phyloP scores from a whole-genome alignment of 2,113 vertebrate genomes.

The Actenoides hombroni region DNA sequence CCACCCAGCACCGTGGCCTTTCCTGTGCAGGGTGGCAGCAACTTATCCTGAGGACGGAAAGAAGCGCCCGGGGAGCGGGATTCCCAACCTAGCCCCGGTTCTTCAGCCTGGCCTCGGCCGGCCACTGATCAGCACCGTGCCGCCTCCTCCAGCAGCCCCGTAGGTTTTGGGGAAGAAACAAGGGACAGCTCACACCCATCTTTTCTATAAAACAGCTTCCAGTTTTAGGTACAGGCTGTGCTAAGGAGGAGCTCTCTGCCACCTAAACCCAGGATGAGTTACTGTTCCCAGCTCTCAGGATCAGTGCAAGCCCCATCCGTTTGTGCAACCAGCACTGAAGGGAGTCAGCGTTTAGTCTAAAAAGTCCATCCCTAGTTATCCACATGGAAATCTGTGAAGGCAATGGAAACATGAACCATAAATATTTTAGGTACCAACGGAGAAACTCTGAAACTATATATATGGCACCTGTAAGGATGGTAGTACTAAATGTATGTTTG shows the following conservation, averaged over 20 bases:
- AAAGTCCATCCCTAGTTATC: neutral
- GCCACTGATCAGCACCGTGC: neutral
- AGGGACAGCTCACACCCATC: neutral
- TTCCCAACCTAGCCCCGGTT: neutral
- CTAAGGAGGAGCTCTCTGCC: neutral
- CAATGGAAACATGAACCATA: neutral
- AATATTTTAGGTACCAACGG: neutral
- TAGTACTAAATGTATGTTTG: neutral
- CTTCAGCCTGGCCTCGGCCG: neutral
- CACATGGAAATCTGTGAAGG: neutral
- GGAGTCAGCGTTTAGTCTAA: no score
- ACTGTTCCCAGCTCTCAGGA: neutral
- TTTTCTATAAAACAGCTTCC: neutral
- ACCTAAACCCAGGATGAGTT: neutral
- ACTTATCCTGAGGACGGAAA: neutral
- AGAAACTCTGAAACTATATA: neutral
- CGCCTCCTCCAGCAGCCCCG: neutral
- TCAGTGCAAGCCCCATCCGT: rapidly evolving
- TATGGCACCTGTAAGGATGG: neutral
- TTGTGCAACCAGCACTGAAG: no score
- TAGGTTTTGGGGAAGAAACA: neutral
- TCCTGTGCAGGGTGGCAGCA: neutral
- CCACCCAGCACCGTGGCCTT: neutral
- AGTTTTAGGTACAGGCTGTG: neutral
- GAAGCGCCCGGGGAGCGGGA: neutral